Conservation (phyloP, 2,888 invertebrate species). For the Hypomecis punctinalis region DNA sequence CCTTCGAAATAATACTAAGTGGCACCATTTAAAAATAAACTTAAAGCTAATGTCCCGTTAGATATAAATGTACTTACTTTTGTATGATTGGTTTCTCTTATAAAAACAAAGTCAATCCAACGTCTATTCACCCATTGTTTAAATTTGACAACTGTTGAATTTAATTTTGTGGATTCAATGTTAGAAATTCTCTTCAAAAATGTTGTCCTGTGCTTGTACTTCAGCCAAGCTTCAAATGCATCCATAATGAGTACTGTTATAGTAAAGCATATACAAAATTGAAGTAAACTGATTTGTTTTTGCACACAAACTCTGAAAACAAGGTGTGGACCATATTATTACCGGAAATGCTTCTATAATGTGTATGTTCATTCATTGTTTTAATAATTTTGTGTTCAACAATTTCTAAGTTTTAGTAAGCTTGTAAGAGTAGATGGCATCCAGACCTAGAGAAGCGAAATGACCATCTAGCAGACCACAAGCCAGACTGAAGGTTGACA, state of each 20-base stretch:
- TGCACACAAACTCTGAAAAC: constrained; percentile 67
- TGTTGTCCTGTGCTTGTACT: constrained; percentile 73
- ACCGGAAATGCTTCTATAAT: neutral
- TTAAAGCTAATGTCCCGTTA: too few relatives aligned
- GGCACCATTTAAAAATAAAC: too few relatives aligned
- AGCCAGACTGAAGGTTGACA: too few relatives aligned
- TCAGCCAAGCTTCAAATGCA: constrained; percentile 76
- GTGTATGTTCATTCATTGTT: too few relatives aligned
- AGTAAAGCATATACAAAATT: constrained; percentile 61
- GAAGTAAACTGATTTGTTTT: constrained; percentile 65
- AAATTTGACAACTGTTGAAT: constrained; percentile 46
- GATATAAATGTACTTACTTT: constrained; percentile 62
- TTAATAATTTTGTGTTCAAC: too few relatives aligned
- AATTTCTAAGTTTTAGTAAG: too few relatives aligned
- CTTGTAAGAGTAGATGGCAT: too few relatives aligned
- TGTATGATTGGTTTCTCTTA: constrained; percentile 74
- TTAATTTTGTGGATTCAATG: constrained; percentile 59
- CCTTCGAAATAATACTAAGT: too few relatives aligned
- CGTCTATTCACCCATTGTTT: constrained; percentile 57
- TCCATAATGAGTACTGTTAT: constrained; percentile 62
- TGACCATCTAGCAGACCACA: too few relatives aligned
- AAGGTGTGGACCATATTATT: neutral
- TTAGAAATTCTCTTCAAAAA: constrained; percentile 67
- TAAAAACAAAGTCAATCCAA: constrained; percentile 63
- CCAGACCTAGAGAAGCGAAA: too few relatives aligned